Evolutionary conservation across 2,113 vertebrate species (phyloP), one percentile per base, ranked within the genome.

Genomic region (Hemichromis elongatus): DNA sequence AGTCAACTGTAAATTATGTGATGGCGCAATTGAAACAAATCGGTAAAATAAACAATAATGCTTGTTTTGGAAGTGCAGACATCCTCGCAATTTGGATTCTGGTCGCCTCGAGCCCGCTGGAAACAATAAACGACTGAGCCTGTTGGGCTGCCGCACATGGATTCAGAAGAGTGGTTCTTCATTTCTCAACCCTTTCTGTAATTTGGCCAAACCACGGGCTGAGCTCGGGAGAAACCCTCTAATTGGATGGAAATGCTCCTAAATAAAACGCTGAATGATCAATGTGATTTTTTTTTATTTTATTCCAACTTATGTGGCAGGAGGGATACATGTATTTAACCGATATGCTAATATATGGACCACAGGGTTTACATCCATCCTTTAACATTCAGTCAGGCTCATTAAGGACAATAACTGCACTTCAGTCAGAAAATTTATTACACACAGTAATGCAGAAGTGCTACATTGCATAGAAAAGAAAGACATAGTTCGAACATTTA

Each of bases 121-220:
- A 87, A 79, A 83, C 86, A 86, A 86, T 79, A 81, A 92, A 88
- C 70, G n/a, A 53, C 79, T 9, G 45, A 79, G 80, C 70, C 21
- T 77, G 59, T 83, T 77, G 50, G 28, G 47, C 40, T 77, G 28
- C 90, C 86, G 53, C 88, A 81, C 78, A 89, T 42, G 80, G 70
- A 37, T 40, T 50, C 68, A 79, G 75, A 90, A 84, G 86, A 88
- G 87, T 84, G 89, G 78, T 66, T 81, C 55, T 12, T 78, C 35
- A 79, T 88, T 89, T 87, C 79, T 82, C 57, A 92, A 86, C 70
- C 73, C 79, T 86, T 92, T 79, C 80, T 89, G 85, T 89, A 59
- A 89, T 84, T 79, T 82, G 63, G 61, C 88, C 89, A 90, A 88
- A 90, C 87, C 89, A 80, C 11, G 9, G 73, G 63, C 73, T 56